Evolutionary conservation across 35 echinoderm and acorn worm genomes (phyloP).

Genomic region (Lytechinus pictus): DNA sequence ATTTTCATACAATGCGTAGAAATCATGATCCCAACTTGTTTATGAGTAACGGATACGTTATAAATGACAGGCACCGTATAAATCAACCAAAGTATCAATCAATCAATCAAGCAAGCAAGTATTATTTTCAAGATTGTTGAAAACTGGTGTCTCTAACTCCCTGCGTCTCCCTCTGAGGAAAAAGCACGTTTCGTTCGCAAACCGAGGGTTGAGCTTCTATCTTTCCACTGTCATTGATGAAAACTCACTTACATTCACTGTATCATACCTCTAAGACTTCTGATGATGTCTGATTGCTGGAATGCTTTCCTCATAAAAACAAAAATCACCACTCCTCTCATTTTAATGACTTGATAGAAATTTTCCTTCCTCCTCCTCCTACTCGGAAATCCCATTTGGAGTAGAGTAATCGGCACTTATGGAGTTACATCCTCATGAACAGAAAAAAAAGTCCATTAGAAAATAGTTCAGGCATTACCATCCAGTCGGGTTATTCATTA

Average conservation of each 20-base stretch:
- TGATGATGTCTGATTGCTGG: neutral
- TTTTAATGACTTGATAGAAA: neutral
- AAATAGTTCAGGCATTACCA: neutral
- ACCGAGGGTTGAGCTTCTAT: neutral
- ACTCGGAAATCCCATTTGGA: neutral
- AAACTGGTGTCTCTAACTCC: neutral
- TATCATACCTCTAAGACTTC: neutral
- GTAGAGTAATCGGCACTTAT: neutral
- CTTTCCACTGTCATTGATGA: neutral
- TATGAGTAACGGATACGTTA: neutral
- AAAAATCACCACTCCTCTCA: neutral
- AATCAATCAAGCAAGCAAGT: neutral
- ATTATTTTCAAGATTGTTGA: neutral
- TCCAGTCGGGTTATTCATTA: constrained; percentile 23
- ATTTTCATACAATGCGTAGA: neutral
- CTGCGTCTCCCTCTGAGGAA: neutral
- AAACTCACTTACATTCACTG: neutral
- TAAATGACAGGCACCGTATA: constrained; percentile 3
- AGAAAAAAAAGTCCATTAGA: neutral
- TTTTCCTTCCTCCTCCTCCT: neutral
- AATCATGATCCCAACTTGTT: neutral
- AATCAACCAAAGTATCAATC: constrained; percentile 29
- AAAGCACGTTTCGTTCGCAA: neutral
- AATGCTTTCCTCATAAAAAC: neutral
- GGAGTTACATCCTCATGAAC: neutral